Evolutionary conservation across 2,888 invertebrate genomes (phyloP).

Genomic region (Callyntrura sp.): DNA sequence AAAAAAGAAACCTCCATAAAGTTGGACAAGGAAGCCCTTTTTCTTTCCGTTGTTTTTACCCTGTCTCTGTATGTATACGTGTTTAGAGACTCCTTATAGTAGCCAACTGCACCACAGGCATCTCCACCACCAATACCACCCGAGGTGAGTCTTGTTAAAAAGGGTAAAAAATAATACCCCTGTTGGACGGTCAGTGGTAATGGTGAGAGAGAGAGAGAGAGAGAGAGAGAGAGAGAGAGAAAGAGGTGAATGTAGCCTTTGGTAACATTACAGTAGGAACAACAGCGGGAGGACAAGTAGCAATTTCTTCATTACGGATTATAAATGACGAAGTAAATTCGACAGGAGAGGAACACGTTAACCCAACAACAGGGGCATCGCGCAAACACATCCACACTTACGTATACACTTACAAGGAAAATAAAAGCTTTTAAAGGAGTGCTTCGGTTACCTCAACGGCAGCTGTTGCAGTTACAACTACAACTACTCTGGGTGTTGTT

Average conservation of each 20-base stretch:
- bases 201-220: background rate
- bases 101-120: background rate
- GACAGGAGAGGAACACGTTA: constrained; percentile 21
- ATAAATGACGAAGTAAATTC: constrained; percentile 68
- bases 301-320: constrained; percentile 68
- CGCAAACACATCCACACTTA: background rate
- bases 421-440: background rate
- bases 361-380: background rate
- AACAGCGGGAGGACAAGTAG: constrained; percentile 26
- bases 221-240: background rate
- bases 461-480: background rate
- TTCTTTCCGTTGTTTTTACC: background rate
- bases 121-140: constrained; percentile 3
- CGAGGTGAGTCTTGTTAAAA: background rate
- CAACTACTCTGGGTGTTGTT: background rate
- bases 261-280: background rate
- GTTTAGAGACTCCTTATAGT: background rate
- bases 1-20: background rate
- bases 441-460: background rate
- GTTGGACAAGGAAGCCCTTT: background rate
- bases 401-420: no score
- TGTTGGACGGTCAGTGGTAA: background rate
- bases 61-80: background rate
- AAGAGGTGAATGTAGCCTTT: background rate
- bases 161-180: no score